Base-by-base conservation (phyloP, 2,888 invertebrate genomes). In the Cenopis cana region DNA sequence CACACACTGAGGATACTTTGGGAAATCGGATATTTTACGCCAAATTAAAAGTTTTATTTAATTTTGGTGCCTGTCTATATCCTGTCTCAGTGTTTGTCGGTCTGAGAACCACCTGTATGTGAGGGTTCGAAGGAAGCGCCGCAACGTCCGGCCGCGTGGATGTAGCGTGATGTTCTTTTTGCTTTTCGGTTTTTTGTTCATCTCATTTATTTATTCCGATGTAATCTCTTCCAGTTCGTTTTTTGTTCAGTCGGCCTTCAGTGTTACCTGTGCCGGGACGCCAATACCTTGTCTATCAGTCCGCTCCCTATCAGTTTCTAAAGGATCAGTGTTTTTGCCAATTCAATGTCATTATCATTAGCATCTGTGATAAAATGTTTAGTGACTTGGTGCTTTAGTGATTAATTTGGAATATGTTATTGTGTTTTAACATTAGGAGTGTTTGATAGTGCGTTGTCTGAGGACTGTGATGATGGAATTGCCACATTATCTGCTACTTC, bases 121-220 rank as follows among this genome's bases (percentile, higher is more conserved):
- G 74, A 82, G 87, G 88, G 85, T 85, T 86, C 89, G 91, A 90
- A 92, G 93, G 93, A 93, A 93, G 93, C 92, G 92, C 91, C 91
- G 86, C 91, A 89, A 93, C 93, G 93, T 93, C 93, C 93, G 93
- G 93, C 92, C 92, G 90, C 91, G 90, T 92, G 93, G 90, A 91
- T 92, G 89, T 91, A 88, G 91, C 91, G 88, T 90, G 90, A 88
- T 92, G 89, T 86, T 86, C 89, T 90, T 93, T 91, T 93, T 91
- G 85, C 87, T 89, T 91, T 90, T 90, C 79, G 89, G 87, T 88
- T 92, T 93, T 93, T 93, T 92, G 93, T 94, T 93, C 92, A 91
- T 93, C 93, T 93, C 93, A 93, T 94, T 93, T 93, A 93, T 93
- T 93, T 93, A 93, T 93, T 93, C 93, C 93, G 91, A 93, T 93